phyloP scores from a whole-genome alignment of 1,140 invertebrate species.

The Papilio aristodemus region DNA sequence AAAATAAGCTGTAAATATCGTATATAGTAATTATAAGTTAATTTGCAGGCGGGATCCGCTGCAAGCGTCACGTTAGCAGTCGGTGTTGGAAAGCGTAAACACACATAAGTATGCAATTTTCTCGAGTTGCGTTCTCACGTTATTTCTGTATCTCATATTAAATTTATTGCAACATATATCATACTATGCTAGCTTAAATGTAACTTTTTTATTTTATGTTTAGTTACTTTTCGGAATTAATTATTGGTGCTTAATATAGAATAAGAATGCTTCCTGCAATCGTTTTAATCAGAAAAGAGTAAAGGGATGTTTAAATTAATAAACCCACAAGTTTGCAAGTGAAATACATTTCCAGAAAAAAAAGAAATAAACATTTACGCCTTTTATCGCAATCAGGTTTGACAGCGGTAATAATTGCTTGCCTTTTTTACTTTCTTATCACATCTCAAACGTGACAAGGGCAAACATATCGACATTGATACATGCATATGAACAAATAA shows the following conservation, averaged over 20 bases:
- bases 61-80: not conserved
- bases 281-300: too few relatives aligned
- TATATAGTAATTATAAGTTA: not conserved
- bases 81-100: not conserved
- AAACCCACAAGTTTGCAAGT: too few relatives aligned
- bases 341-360: not conserved
- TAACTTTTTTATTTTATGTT: not conserved
- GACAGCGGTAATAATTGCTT: not conserved
- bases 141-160: slow-evolving; percentile 6
- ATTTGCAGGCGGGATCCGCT: not conserved
- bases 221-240: too few relatives aligned
- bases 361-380: not conserved
- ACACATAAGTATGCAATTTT: not conserved
- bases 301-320: too few relatives aligned
- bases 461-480: not conserved
- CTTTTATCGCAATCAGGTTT: not conserved
- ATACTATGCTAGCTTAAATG: not conserved
- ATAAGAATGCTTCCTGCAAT: too few relatives aligned
- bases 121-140: slow-evolving; percentile 15
- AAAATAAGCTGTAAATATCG: too few relatives aligned
- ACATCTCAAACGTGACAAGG: not conserved
- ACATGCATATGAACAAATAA: too few relatives aligned
- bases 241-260: too few relatives aligned
- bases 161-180: not conserved
- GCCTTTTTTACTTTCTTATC: slow-evolving; percentile 3